phyloP scores from a whole-genome alignment of 1,140 invertebrate species.

The Coelopa frigida region DNA sequence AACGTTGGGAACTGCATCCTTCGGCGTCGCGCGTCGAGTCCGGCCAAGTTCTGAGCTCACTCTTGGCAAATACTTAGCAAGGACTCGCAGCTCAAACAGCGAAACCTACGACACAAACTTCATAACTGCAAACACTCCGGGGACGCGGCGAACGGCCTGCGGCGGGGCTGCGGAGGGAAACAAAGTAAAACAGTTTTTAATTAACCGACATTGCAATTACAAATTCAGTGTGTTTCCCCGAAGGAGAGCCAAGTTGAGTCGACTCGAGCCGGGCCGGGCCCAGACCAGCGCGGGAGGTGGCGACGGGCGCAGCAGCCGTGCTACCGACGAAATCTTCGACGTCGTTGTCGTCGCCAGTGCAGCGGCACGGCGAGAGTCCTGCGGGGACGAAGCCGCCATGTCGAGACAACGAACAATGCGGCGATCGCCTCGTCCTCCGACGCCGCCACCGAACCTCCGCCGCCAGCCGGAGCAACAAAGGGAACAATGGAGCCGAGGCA shows the following conservation, averaged over 20 bases:
- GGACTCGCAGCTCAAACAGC: conserved; percentile 5
- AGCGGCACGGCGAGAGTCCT: background rate
- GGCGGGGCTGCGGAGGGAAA: conserved; percentile 12
- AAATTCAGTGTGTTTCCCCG: background rate
- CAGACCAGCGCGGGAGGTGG: background rate
- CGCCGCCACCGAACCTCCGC: background rate
- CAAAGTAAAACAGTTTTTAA: conserved; percentile 44
- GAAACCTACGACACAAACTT: conserved; percentile 10
- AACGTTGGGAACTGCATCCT: conserved; percentile 1
- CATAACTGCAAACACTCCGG: conserved; percentile 6
- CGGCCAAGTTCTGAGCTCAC: background rate
- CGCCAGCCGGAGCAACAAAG: no score
- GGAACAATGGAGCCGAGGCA: no score
- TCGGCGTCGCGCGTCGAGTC: background rate
- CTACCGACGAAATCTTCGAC: conserved; percentile 6
- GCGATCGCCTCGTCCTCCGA: background rate
- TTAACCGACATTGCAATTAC: conserved; percentile 17
- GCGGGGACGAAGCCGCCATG: background rate
- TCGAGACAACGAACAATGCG: background rate
- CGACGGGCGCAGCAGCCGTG: no score
- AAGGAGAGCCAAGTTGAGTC: background rate
- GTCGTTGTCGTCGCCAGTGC: background rate
- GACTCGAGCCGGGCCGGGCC: background rate
- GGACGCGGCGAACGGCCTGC: background rate
- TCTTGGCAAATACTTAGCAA: background rate